Base-by-base conservation (phyloP, 2,797 vertebrate genomes). In the Picus viridis region DNA sequence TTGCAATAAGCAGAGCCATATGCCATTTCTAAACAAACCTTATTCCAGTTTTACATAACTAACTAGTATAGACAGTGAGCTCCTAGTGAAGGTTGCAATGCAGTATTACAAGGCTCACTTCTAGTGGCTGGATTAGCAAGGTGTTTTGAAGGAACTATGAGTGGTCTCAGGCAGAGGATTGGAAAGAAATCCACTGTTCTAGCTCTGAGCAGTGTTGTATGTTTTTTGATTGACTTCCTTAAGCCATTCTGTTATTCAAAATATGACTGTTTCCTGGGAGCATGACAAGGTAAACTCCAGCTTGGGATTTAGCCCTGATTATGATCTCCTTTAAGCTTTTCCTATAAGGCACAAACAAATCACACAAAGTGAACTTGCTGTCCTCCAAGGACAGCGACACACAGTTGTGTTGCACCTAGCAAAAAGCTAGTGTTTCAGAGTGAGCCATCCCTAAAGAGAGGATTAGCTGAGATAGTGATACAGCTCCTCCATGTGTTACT, bases 391-490 rank as follows among this genome's bases (percentile, higher is more conserved):
- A 27, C 2, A 29, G 27, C 16, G 15, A 49, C 32, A 49, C 62
- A 32, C 11, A 59, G 56, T 62, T 14, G 8, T 62, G 24, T 11
- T 36, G 32, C 8, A 36, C 9, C 29, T 45, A 32, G 29, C 10
- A 7, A 65, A 67, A 10, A 71, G 10, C 24, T 59, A 15, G n/a
- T 19, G 63, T 71, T 89, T 64, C 22, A 63, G 29, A 69, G 19
- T 6, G 18, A 81, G 14, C 32, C 7, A 57, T 62, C 11, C 16
- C 23, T 71, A 1, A 0, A 39, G 6, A 86, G 12, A 1, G 4
- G 17, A 36, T 64, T 69, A 23, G 15, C 58, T 56, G 47, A 88
- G 30, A 13, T 2, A 51, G 14, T 58, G 39, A 47, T 63, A 32
- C 26, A 59, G 36, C 27, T 56, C 6, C 16, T 72, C 32, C 3